These are phyloP conservation scores for Plodia interpunctella DNA, from an alignment of 1,140 invertebrate species.

Conservation along the genomic window DNA sequence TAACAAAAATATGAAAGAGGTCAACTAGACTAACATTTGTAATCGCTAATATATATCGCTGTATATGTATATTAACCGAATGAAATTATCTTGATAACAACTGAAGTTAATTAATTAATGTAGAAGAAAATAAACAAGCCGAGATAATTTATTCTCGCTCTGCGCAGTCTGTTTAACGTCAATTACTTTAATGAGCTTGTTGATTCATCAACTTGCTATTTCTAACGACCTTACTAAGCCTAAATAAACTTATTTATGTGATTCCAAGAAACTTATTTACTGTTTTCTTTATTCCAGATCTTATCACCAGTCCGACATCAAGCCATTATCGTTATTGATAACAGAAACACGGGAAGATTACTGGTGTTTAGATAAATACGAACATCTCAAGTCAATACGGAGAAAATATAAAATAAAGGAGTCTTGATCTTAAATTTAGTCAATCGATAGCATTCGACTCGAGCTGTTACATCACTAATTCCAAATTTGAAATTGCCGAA, in stretches of 20 bases:
- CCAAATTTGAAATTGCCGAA: slow-evolving; percentile 20
- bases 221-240: not conserved
- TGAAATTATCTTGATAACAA: not conserved
- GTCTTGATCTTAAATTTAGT: slow-evolving; percentile 8
- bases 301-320: slow-evolving; percentile 48
- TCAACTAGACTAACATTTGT: not conserved
- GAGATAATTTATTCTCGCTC: not conserved
- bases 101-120: not conserved
- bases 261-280: slow-evolving; percentile 12
- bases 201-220: not conserved
- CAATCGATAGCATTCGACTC: not conserved
- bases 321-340: slow-evolving; percentile 46
- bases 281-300: slow-evolving; percentile 52
- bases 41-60: too few species aligned
- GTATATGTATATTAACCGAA: too few species aligned
- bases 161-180: not conserved
- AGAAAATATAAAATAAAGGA: not conserved
- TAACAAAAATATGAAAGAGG: not conserved
- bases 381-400: slow-evolving; percentile 19
- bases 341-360: slow-evolving; percentile 17
- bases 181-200: slow-evolving; percentile 8
- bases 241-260: slow-evolving; percentile 17
- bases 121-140: not conserved
- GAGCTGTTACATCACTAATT: slow-evolving; percentile 9
- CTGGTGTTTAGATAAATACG: not conserved